phyloP scores from a whole-genome alignment of 2,797 vertebrate genomes.

The Notolepis coatsorum region DNA sequence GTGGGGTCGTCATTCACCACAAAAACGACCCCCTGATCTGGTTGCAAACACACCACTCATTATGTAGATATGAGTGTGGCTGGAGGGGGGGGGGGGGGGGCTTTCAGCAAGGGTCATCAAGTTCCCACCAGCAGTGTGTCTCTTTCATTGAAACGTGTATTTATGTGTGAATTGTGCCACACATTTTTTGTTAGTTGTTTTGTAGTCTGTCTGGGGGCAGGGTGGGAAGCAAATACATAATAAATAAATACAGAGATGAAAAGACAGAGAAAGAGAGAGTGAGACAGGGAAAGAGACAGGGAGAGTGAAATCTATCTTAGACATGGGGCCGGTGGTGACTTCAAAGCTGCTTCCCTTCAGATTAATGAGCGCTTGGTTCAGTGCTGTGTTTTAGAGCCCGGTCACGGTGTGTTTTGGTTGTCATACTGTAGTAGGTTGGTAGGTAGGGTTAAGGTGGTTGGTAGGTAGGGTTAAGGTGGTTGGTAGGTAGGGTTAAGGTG shows the following conservation, averaged over 20 bases:
- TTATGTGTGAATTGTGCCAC: background rate
- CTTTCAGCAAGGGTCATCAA: conserved; percentile 57
- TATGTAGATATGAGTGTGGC: conserved; percentile 31
- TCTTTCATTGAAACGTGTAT: conserved; percentile 4
- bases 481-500: too few relatives aligned
- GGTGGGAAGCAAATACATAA: background rate
- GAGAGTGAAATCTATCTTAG: conserved; percentile 10
- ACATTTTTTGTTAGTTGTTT: background rate
- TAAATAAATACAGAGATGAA: background rate
- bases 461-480: too few relatives aligned
- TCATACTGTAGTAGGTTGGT: background rate
- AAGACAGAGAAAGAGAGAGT: background rate
- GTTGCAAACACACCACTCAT: conserved; percentile 28
- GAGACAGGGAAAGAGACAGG: background rate
- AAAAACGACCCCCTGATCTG: conserved; percentile 38
- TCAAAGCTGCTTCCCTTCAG: conserved; percentile 25
- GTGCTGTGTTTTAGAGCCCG: conserved; percentile 9
- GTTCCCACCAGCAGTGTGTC: conserved; percentile 17
- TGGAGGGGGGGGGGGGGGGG: conserved; percentile 28
- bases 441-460: too few relatives aligned
- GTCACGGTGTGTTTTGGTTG: background rate
- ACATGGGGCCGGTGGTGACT: conserved; percentile 8
- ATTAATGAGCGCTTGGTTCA: conserved; percentile 32
- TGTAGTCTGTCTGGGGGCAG: background rate
- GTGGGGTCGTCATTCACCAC: conserved; percentile 38